Evolutionary conservation across 30 jellyfish, hydroid and myxozoan species (phyloP).

Genomic region (Turritopsis dohrnii): DNA sequence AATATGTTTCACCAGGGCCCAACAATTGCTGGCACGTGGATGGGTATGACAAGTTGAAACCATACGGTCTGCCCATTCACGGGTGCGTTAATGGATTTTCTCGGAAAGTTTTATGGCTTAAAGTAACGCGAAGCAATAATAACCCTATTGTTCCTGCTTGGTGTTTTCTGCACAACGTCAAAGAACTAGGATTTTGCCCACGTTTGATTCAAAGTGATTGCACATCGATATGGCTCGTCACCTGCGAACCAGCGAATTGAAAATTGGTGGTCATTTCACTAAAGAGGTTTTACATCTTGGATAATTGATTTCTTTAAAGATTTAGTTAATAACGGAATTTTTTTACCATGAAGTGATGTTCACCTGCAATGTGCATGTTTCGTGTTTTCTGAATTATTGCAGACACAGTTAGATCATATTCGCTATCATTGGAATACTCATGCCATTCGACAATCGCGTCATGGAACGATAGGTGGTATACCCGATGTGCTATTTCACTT

Average conservation of each 20-base stretch:
- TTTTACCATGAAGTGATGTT: slow-evolving; percentile 14
- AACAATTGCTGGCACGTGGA: too few relatives aligned
- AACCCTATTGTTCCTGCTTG: slow-evolving; percentile 37
- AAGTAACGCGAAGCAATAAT: slow-evolving; percentile 46
- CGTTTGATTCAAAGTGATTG: slow-evolving; percentile 29
- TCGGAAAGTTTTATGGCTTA: slow-evolving; percentile 59
- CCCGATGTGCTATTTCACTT: slow-evolving; percentile 13
- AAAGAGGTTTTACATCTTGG: slow-evolving; percentile 22
- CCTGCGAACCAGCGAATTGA: slow-evolving; percentile 59
- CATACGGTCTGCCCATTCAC: too few relatives aligned
- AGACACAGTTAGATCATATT: slow-evolving; percentile 20
- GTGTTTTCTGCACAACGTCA: slow-evolving; percentile 38
- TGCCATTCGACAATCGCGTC: slow-evolving; percentile 31
- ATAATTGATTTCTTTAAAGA: slow-evolving; percentile 4
- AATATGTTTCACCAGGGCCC: too few relatives aligned
- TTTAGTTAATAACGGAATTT: not conserved
- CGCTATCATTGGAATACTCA: slow-evolving; percentile 34
- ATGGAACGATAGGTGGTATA: slow-evolving; percentile 17
- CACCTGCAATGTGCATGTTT: slow-evolving; percentile 42
- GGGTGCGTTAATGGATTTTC: slow-evolving; percentile 69
- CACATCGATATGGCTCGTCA: slow-evolving; percentile 62
- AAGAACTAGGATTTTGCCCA: slow-evolving; percentile 45
- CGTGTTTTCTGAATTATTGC: slow-evolving; percentile 35
- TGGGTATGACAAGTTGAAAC: too few relatives aligned
- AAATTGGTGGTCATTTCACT: slow-evolving; percentile 33